A percentile compares a stretch with the other conserved stretches of the same genome.
Conservation (phyloP, 1,140 invertebrate genomes). For the Lutraria rhynchaena region DNA sequence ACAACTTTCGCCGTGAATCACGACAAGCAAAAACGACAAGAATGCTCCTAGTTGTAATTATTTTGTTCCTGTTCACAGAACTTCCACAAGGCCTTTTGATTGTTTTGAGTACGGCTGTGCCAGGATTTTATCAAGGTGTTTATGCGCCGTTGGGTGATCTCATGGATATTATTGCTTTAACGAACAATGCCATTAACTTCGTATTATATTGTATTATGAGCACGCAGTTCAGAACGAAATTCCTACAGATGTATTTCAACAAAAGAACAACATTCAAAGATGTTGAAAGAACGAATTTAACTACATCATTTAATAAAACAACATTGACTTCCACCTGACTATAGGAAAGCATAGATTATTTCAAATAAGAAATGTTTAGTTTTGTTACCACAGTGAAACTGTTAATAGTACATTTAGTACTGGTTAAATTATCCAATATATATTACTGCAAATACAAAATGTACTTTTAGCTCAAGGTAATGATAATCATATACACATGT, state of each 20-base stretch:
- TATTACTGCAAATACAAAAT: too few species aligned
- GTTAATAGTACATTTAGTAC: too few species aligned
- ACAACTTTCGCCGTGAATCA: slow-evolving; percentile 85
- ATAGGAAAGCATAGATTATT: too few species aligned
- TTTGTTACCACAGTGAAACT: too few species aligned
- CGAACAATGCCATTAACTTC: slow-evolving; percentile 96
- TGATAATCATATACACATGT: too few species aligned
- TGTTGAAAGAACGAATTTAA: slow-evolving; percentile 47
- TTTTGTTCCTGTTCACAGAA: slow-evolving; percentile 93
- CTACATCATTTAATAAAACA: slow-evolving; percentile 36
- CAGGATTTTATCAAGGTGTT: slow-evolving; percentile 77
- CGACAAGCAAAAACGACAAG: slow-evolving; percentile 86
- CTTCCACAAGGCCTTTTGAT: slow-evolving; percentile 86
- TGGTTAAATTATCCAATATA: too few species aligned
- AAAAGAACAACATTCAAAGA: slow-evolving; percentile 56
- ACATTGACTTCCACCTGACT: slow-evolving; percentile 22
- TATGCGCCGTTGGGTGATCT: slow-evolving; percentile 89
- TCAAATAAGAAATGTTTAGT: too few species aligned
- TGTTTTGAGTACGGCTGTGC: slow-evolving; percentile 72
- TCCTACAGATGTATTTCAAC: slow-evolving; percentile 82
- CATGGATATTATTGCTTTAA: slow-evolving; percentile 94
- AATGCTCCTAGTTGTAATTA: slow-evolving; percentile 77
- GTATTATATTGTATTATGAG: slow-evolving; percentile 97
- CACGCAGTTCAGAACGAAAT: slow-evolving; percentile 93
- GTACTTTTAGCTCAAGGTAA: too few species aligned